These are phyloP conservation scores for Cyprinodon brontotheroides DNA, from an alignment of 2,113 vertebrate species.

Conservation along the genomic window DNA sequence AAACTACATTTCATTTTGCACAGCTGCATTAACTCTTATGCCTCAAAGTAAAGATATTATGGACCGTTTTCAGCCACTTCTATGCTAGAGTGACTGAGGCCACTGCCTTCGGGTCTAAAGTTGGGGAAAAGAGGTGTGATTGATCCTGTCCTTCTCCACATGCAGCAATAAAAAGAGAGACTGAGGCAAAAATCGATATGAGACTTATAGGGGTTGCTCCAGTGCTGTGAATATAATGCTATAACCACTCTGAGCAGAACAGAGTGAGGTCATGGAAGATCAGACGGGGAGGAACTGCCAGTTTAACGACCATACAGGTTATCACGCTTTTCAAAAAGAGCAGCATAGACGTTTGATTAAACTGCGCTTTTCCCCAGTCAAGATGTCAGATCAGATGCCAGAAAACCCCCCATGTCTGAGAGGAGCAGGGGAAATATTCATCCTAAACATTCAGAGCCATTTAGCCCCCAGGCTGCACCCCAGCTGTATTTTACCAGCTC, in stretches of 20 bases:
- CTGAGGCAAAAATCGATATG: constrained; percentile 49
- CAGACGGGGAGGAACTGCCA: not conserved
- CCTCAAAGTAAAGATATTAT: constrained; percentile 3
- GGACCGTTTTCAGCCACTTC: constrained; percentile 19
- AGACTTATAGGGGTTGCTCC: constrained; percentile 34
- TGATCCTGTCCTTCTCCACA: constrained; percentile 46
- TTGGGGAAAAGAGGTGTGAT: constrained; percentile 36
- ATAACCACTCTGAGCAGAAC: constrained; percentile 14
- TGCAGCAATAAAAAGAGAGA: constrained; percentile 49
- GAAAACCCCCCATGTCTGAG: not conserved
- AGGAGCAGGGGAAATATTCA: not conserved
- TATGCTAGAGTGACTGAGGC: constrained; percentile 16
- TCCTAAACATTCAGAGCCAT: constrained; percentile 1
- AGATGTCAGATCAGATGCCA: not conserved
- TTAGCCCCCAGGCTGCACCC: not conserved
- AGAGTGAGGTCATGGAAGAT: constrained; percentile 1
- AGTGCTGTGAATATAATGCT: constrained; percentile 29
- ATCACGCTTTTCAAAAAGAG: not conserved
- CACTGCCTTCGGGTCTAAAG: constrained; percentile 19
- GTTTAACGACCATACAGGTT: not conserved
- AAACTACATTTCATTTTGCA: not conserved
- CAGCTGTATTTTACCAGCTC: constrained; percentile 18
- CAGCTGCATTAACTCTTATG: not conserved
- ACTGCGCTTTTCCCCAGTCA: not conserved
- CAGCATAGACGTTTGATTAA: not conserved